Conservation (phyloP, 2,888 invertebrate species). For the Campoletis raptor region DNA sequence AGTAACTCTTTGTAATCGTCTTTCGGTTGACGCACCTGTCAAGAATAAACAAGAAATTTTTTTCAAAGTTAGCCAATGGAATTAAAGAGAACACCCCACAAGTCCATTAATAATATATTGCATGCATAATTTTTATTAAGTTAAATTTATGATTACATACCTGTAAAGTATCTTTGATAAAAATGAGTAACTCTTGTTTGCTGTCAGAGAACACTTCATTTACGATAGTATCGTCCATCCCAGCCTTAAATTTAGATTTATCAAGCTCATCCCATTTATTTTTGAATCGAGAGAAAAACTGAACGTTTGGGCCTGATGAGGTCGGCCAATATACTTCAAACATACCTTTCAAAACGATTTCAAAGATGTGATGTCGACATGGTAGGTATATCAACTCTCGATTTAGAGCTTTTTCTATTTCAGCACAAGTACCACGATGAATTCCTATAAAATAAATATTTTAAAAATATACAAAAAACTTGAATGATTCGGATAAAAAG, state of each 20-base stretch:
- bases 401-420: background rate
- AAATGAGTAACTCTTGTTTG: background rate
- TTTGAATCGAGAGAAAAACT: background rate
- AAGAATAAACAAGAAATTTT: background rate
- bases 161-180: background rate
- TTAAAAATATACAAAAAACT: too few relatives aligned
- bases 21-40: background rate
- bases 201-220: background rate
- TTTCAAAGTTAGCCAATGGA: background rate
- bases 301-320: background rate
- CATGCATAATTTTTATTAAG: too few relatives aligned
- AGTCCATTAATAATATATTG: too few relatives aligned
- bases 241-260: background rate
- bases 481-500: too few relatives aligned
- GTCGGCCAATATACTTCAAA: background rate
- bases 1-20: conserved; percentile 5
- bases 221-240: background rate
- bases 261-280: background rate
- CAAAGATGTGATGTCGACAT: conserved; percentile 8
- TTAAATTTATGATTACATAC: too few relatives aligned
- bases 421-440: background rate
- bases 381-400: background rate
- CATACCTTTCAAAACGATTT: background rate
- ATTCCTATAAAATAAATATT: background rate
- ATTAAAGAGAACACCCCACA: too few relatives aligned